Base-by-base conservation (phyloP, 2,797 vertebrate species). In the Glyptemys insculpta region DNA sequence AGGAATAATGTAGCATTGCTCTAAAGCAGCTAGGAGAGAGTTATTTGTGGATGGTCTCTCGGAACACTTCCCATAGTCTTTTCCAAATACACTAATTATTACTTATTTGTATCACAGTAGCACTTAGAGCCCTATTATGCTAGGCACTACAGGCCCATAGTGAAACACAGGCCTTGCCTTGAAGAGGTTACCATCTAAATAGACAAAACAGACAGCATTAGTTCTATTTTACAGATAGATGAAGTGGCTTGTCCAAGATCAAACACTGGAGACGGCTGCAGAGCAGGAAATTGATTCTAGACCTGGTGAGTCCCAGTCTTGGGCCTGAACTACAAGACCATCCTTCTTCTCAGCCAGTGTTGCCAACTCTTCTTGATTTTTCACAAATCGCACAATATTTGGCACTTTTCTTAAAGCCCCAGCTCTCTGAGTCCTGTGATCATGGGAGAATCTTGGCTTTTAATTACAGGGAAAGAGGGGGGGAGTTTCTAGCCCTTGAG, bases 391-490 rank as follows among this genome's bases (percentile, higher is more conserved):
- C 49, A 54, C n/a, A 27, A 2, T 14, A 29, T 14, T 72, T 9
- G 0, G 0, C 29, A 37, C 7, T 11, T 79, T 72, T 31, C 53
- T 44, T 80, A n/a, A 68, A 21, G 19, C 15, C 10, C 12, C 2
- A 0, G 1, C 5, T 31, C 25, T 19, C 14, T 0, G 1, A 52
- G 49, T n/a, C 74, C 88, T 52, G 49, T 18, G 50, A 12, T 83
- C 59, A 5, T 0, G 0, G 1, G 23, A 0, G 0, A 25, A 50
- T 16, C 8, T 50, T 80, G 44, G 9, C 76, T 50, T 41, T 79
- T 52, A 41, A n/a, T 2, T 29, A 34, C 7, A 1, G 31, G 31
- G 59, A 54, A 23, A 4, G 54, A 9, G 31, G 15, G 31, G 15
- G 29, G 12, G 29, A 62, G 29, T 31, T 62, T 62, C 59, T 62